A percentile compares a stretch with the other conserved stretches of the same genome.
phyloP scores from a whole-genome alignment of 1,140 invertebrate species.

The Antheraea pernyi region DNA sequence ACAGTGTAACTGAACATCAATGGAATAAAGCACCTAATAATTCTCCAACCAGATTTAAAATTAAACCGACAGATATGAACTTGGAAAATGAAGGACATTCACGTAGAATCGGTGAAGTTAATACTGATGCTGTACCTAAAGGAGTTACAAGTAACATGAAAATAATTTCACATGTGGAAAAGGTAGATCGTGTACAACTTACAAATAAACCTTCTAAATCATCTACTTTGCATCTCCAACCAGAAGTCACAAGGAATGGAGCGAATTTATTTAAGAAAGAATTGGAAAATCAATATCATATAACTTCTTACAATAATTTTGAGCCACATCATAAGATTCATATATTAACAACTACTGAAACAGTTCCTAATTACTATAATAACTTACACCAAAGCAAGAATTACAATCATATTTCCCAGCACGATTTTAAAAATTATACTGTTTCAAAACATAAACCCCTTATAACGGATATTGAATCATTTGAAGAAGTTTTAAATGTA shows the following conservation, averaged over 20 bases:
- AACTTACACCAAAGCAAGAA: neutral
- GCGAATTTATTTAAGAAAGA: neutral
- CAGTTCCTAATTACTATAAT: neutral
- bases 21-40: constrained; percentile 11
- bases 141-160: constrained; percentile 28
- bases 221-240: constrained; percentile 6
- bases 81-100: neutral
- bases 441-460: neutral
- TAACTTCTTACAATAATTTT: neutral
- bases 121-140: constrained; percentile 10
- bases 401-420: no score
- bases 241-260: neutral
- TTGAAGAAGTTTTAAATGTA: neutral
- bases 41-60: neutral
- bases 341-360: neutral
- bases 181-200: constrained; percentile 38
- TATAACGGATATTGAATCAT: neutral
- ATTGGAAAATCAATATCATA: neutral
- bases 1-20: constrained; percentile 11
- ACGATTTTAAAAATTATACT: no score
- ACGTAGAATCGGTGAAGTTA: neutral
- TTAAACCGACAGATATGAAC: neutral
- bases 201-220: constrained; percentile 34
- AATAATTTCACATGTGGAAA: constrained; percentile 40
- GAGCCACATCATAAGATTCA: constrained; percentile 7